A percentile compares a stretch with the other conserved stretches of the same genome.
These are phyloP conservation scores for Rhinatrema bivittatum DNA, from an alignment of 2,797 vertebrate species.

Conservation along the genomic window DNA sequence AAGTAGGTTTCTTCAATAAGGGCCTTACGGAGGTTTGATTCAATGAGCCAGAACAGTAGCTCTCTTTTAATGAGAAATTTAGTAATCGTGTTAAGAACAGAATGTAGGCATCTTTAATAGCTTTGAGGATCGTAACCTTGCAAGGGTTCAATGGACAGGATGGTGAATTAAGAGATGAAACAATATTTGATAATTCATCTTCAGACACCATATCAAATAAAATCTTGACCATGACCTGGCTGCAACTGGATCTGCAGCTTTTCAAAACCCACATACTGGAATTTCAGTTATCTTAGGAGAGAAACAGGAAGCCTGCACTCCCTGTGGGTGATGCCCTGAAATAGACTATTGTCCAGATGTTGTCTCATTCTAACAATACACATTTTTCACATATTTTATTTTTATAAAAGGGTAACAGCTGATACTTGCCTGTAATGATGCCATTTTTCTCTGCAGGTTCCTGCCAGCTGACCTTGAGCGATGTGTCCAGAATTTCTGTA, in stretches of 20 bases:
- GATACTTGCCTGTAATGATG: constrained; percentile 73
- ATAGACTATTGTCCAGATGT: neutral
- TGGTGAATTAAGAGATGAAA: too few relatives aligned
- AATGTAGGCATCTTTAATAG: too few relatives aligned
- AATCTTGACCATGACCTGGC: too few relatives aligned
- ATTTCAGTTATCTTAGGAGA: constrained; percentile 14
- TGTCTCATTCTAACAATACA: neutral
- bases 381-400: neutral
- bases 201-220: too few relatives aligned
- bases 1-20: too few relatives aligned
- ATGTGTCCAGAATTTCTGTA: constrained; percentile 90
- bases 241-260: neutral
- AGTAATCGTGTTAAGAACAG: too few relatives aligned
- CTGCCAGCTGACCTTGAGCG: constrained; percentile 89
- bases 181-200: too few relatives aligned
- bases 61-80: too few relatives aligned
- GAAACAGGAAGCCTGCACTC: neutral
- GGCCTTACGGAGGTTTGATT: too few relatives aligned
- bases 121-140: too few relatives aligned
- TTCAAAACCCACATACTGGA: constrained; percentile 1
- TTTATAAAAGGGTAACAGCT: neutral
- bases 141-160: too few relatives aligned
- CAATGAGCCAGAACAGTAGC: too few relatives aligned
- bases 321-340: neutral
- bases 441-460: constrained; percentile 88